Base-by-base conservation (phyloP, 2,888 invertebrate genomes). In the Caenorhabditis sp. region DNA sequence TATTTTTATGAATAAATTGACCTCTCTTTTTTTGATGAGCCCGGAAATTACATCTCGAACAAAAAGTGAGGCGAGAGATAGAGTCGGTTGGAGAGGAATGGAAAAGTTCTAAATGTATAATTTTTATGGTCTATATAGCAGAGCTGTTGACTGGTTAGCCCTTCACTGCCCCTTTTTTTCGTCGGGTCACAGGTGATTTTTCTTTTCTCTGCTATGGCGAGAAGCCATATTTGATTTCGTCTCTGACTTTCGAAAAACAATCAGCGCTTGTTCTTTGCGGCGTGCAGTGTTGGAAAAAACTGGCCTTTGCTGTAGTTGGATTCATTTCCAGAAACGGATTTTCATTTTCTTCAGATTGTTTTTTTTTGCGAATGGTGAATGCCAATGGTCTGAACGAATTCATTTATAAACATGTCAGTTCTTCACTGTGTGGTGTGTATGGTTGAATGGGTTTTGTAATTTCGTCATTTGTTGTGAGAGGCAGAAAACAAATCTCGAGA, bases 1-100 rank as follows among this genome's bases (percentile, higher is more conserved):
- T 75, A 75, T 75, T 75, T 72, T 75, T 56, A 75, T 75, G 75
- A 63, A 75, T 75, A 75, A 75, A 75, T 75, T 75, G 75, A 66
- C 66, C 66, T 75, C 66, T 66, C 35, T n/a, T 61, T 61, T 66
- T 75, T 75, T 74, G 63, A 75, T 75, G 75, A 75, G 75, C 64
- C 75, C 63, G 66, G 75, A 75, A 75, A 75, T 75, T 75, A 75
- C 66, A 66, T 58, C 66, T 75, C 47, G 75, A 75, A 66, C 66
- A 44, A 69, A 56, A 74, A 47, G 35, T 44, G 51, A 63, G n/a
- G 49, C 22, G 49, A 49, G 41, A 22, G 59, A 63, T 22, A 63
- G 7, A 63, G 63, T 1, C 12, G 24, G 24, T 38, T 14, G 10
- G 61, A 47, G 44, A 63, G 28, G n/a, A 63, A 63, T 38, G 38